Percentiles rank a stretch among this genome's conserved stretches.
Conservation (phyloP, 2,113 vertebrate genomes). For the Xyliphius kryptos region DNA sequence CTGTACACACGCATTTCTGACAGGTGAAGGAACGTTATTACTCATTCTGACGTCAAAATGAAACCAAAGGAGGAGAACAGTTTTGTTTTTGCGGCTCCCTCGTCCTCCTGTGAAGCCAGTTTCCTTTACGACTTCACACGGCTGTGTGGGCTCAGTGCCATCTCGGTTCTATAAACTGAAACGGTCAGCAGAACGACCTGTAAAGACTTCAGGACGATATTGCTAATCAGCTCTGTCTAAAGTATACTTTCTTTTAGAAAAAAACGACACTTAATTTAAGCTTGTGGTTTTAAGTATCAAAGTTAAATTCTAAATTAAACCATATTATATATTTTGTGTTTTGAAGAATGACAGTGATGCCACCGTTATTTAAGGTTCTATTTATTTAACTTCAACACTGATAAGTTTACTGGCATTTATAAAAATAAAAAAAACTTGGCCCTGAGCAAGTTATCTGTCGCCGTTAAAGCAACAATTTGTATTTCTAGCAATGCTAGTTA, state of each 20-base stretch:
- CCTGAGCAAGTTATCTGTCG: no score
- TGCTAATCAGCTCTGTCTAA: background rate
- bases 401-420: no score
- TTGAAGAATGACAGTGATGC: no score
- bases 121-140: slow-evolving; percentile 22
- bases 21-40: slow-evolving; percentile 2
- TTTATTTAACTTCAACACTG: no score
- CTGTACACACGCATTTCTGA: background rate
- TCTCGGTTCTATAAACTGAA: slow-evolving; percentile 5
- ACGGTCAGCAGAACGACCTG: background rate
- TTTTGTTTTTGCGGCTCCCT: background rate
- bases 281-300: no score
- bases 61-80: background rate
- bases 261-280: no score
- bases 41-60: slow-evolving; percentile 18
- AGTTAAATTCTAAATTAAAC: no score
- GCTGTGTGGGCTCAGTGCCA: background rate
- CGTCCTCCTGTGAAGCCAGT: background rate
- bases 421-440: no score
- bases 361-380: no score
- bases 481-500: no score
- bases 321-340: no score
- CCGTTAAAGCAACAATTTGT: no score
- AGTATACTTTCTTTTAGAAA: background rate
- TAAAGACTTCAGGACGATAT: background rate